These are phyloP conservation scores for Acanthaster planci DNA, from an alignment of 35 echinoderm and acorn worm genomes.

Conservation along the genomic window DNA sequence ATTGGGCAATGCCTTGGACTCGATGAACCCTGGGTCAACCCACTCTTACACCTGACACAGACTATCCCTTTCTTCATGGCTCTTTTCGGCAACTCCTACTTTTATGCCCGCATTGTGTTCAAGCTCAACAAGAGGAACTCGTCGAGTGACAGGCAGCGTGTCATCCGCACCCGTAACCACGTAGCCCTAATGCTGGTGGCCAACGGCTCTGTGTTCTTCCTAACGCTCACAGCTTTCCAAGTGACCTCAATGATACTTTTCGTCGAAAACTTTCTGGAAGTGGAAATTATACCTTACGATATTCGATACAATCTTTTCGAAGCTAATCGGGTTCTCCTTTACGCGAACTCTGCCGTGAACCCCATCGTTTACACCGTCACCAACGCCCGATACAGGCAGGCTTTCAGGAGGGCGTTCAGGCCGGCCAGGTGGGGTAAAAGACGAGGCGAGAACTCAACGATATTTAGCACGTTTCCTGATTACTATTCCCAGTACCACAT, in stretches of 20 bases:
- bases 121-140: background rate
- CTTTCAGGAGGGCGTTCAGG: constrained; percentile 25
- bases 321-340: constrained; percentile 37
- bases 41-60: constrained; percentile 5
- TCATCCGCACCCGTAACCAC: constrained; percentile 32
- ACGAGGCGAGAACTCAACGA: background rate
- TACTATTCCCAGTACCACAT: background rate
- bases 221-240: constrained; percentile 21
- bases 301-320: background rate
- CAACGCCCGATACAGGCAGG: constrained; percentile 48
- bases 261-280: background rate
- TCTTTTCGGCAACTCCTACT: constrained; percentile 18
- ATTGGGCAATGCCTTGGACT: constrained; percentile 22
- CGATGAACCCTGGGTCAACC: background rate
- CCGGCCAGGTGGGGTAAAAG: background rate
- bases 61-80: constrained; percentile 41
- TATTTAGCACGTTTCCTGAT: background rate
- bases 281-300: background rate
- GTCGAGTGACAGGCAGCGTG: constrained; percentile 1
- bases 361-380: constrained; percentile 60
- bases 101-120: constrained; percentile 27
- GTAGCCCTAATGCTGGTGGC: constrained; percentile 27
- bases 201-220: constrained; percentile 36
- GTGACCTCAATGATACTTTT: constrained; percentile 16
- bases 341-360: constrained; percentile 60